A percentile compares a stretch with the other conserved stretches of the same genome.
Conservation (phyloP, 2,888 invertebrate species). For the Diogma glabrata region DNA sequence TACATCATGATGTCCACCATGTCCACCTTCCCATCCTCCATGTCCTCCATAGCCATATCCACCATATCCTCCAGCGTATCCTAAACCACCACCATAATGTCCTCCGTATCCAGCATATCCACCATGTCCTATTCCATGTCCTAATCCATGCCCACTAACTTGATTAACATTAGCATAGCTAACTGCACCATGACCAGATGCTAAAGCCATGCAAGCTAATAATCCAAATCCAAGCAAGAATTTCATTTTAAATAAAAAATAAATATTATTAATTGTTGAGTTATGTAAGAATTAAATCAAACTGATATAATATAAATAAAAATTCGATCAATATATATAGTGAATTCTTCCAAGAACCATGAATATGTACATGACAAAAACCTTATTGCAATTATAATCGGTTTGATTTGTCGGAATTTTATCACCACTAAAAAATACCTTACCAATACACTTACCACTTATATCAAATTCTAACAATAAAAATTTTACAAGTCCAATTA, state of each 20-base stretch:
- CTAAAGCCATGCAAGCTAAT: neutral
- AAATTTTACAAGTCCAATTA: too few relatives aligned
- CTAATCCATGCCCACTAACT: conserved; percentile 1
- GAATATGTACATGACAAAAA: too few relatives aligned
- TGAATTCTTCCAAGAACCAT: neutral
- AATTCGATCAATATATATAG: conserved; percentile 5
- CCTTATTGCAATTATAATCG: too few relatives aligned
- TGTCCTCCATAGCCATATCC: conserved; percentile 25
- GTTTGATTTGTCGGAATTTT: too few relatives aligned
- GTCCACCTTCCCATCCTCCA: conserved; percentile 23
- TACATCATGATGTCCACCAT: conserved; percentile 9
- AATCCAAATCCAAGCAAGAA: neutral
- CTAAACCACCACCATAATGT: neutral
- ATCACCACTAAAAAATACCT: too few relatives aligned
- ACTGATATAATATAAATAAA: neutral
- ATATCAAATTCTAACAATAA: too few relatives aligned
- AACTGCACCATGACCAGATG: neutral
- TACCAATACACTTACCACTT: too few relatives aligned
- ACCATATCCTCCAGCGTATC: neutral
- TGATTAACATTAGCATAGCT: conserved; percentile 3
- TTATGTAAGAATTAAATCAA: too few relatives aligned
- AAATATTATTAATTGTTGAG: too few relatives aligned
- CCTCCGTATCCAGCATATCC: conserved; percentile 3
- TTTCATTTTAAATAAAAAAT: neutral
- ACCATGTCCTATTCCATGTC: conserved; percentile 11